Evolutionary conservation across 2,888 invertebrate genomes (phyloP), one percentile per base, ranked within the genome.

Genomic region (Hyposoter didymator): DNA sequence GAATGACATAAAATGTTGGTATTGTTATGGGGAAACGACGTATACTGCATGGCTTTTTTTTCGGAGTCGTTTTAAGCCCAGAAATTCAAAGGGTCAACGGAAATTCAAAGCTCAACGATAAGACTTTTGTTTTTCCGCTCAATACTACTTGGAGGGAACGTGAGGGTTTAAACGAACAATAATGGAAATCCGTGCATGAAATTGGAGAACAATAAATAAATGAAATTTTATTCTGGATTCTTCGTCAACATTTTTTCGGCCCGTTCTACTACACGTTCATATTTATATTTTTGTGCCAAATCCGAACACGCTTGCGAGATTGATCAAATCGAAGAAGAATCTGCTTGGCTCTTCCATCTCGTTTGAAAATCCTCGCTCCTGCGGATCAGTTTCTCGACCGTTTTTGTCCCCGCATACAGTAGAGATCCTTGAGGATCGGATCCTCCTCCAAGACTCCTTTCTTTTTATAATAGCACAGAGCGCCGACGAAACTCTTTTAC

Each of bases 391-490:
- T 84, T 59, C 66, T 55, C 66, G 64, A 52, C 73, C 28, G 52
- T 81, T 75, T 70, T 69, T 49, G 69, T 83, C 47, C 19, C 39
- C 35, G 45, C 43, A 19, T 14, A 47, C 55, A 45, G 19, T 14
- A 5, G 64, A 70, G 49, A 76, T 76, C 64, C 64, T 72, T 72
- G 76, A 59, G 76, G 76, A 76, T 78, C 78, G 78, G 59, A 69
- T 70, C 66, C 39, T 70, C 66, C 39, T 55, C 52, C 32, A 3
- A 49, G 69, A 17, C 35, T 32, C 43, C 70, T 32, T 35, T 39
- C 1, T 6, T 35, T 84, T 67, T 74, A 64, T 84, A 75, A 79
- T 52, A 64, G 79, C 67, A 73, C 70, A 62, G 19, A 70, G 45
- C 39, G 43, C 32, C 45, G 62, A 35, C 64, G 47, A 80, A 81